Conservation (phyloP, 2,888 invertebrate species). For the Machimus rusticus region DNA sequence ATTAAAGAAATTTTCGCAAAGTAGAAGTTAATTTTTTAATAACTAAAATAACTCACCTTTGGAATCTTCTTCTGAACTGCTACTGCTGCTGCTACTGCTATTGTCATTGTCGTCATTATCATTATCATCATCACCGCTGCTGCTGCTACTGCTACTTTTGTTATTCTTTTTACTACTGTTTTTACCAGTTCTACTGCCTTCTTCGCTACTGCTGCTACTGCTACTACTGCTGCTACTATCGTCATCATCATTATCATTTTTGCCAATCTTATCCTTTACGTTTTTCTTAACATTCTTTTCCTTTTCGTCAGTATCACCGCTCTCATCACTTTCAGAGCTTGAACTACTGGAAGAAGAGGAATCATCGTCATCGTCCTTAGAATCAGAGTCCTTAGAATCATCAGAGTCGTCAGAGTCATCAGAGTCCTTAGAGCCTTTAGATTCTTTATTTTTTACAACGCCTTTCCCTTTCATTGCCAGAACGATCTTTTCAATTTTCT, state of each 20-base stretch:
- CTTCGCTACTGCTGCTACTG: background rate
- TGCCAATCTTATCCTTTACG: background rate
- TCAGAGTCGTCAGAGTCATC: background rate
- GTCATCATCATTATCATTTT: background rate
- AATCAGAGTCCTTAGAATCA: background rate
- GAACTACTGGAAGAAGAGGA: background rate
- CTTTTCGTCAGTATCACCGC: conserved; percentile 42
- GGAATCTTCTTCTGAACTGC: background rate
- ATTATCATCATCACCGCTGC: background rate
- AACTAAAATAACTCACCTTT: background rate
- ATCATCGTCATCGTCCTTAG: conserved; percentile 45
- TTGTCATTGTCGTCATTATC: background rate
- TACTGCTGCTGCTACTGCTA: background rate
- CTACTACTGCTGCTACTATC: background rate
- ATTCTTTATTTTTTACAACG: conserved; percentile 40
- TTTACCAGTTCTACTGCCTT: background rate
- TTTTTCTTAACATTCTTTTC: background rate
- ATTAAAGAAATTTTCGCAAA: too few species aligned
- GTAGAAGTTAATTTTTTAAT: too few species aligned
- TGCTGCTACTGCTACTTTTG: background rate
- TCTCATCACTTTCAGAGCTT: conserved; percentile 41
- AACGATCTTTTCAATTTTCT: conserved; percentile 55
- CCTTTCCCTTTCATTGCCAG: conserved; percentile 52
- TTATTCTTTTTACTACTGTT: background rate
- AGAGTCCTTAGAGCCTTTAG: background rate